phyloP scores from a whole-genome alignment of 2,113 vertebrate species.

The Heloderma charlesbogerti region DNA sequence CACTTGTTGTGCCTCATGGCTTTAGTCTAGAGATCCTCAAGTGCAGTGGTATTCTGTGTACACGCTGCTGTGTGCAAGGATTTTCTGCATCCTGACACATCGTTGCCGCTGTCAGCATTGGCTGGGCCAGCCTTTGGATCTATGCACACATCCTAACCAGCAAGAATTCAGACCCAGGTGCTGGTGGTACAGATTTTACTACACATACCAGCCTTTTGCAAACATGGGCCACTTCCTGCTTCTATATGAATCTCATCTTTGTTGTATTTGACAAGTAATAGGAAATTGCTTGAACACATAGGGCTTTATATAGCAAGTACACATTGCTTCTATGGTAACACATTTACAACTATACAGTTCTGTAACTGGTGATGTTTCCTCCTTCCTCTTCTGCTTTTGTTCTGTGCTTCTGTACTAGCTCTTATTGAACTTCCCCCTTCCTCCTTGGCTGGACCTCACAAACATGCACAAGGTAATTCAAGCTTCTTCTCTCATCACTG shows the following conservation, averaged over 20 bases:
- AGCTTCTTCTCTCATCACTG: constrained; percentile 5
- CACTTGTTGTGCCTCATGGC: rapidly evolving
- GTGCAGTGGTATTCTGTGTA: background rate
- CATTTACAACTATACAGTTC: background rate
- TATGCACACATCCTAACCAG: no score
- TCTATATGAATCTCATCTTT: background rate
- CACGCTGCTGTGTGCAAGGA: background rate
- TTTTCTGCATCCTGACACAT: background rate
- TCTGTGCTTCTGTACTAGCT: constrained; percentile 60
- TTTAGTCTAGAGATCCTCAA: background rate
- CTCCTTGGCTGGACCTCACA: constrained; percentile 79
- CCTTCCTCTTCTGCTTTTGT: constrained; percentile 49
- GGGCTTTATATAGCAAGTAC: background rate
- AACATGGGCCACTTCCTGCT: background rate
- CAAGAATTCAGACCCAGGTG: background rate
- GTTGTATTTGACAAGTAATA: background rate
- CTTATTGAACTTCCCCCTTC: constrained; percentile 78
- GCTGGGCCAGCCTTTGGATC: background rate
- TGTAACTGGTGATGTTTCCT: constrained; percentile 46
- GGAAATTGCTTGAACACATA: background rate
- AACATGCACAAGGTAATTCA: constrained; percentile 78
- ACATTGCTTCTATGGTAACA: background rate
- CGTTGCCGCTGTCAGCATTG: background rate
- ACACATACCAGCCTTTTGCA: background rate
- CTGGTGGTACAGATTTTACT: background rate